A percentile compares a stretch with the other conserved stretches of the same genome.
These are phyloP conservation scores for Hippocampus barbouri DNA, from an alignment of 2,113 vertebrate species.

Conservation along the genomic window DNA sequence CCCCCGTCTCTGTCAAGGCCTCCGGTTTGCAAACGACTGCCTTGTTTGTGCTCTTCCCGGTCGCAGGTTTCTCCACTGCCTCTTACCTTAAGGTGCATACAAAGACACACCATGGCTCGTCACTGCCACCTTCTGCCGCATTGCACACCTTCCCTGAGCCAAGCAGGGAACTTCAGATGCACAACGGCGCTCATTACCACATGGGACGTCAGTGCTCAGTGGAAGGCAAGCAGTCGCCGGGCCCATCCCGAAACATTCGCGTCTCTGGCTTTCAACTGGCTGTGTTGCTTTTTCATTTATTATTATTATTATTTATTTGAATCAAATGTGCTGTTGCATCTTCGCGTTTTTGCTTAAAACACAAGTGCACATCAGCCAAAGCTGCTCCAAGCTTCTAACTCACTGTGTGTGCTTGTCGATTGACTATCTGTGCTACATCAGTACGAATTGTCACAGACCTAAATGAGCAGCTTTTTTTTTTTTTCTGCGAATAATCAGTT, in stretches of 20 bases:
- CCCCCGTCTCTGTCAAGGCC: slow-evolving; percentile 24
- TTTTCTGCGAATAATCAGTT: background rate
- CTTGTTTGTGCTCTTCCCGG: slow-evolving; percentile 82
- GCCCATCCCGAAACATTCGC: slow-evolving; percentile 62
- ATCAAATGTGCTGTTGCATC: slow-evolving; percentile 53
- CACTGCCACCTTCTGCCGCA: slow-evolving; percentile 80
- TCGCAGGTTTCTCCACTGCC: slow-evolving; percentile 99
- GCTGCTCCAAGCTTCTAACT: slow-evolving; percentile 42
- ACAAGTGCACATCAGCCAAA: slow-evolving; percentile 36
- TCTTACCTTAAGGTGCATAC: slow-evolving; percentile 99
- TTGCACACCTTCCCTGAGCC: slow-evolving; percentile 91
- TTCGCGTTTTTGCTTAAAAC: slow-evolving; percentile 40
- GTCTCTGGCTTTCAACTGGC: slow-evolving; percentile 63
- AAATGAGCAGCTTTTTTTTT: background rate
- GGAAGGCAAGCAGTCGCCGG: slow-evolving; percentile 96
- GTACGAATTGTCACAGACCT: background rate
- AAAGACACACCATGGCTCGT: slow-evolving; percentile 99
- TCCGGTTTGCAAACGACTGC: slow-evolving; percentile 53
- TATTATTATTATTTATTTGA: no score
- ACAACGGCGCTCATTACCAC: slow-evolving; percentile 97
- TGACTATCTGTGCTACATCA: background rate
- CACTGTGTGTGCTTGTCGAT: slow-evolving; percentile 12
- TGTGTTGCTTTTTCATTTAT: slow-evolving; percentile 53
- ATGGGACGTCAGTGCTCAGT: slow-evolving; percentile 98
- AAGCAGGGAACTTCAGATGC: slow-evolving; percentile 87